Evolutionary conservation across 2,113 vertebrate species (phyloP), one percentile per base, ranked within the genome.

Genomic region (Tor tambroides): DNA sequence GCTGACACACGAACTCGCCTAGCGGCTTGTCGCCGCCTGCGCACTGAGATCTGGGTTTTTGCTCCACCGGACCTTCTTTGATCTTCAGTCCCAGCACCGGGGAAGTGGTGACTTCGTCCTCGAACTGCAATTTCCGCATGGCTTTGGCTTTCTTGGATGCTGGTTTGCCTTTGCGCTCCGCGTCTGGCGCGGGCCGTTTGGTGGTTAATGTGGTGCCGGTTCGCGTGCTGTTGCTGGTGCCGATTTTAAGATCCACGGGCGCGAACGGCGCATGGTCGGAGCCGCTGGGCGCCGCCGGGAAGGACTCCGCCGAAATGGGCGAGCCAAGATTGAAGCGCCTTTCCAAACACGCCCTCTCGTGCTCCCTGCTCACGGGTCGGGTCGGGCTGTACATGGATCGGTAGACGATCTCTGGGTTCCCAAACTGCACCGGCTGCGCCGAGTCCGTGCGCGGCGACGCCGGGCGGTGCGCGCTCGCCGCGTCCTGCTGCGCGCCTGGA

Each of bases 91-190:
- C 97, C 83, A 98, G 94, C 63, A 99, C 97, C 0, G 98, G 98
- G 11, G 97, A 98, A 1, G 97, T 98, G 91, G 97, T 98, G 92
- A 98, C 96, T 88, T 98, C 96, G 86, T 98, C 97, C 90, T 97
- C 96, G 90, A 97, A 97, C 88, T 96, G 96, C 90, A 97, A 92
- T 91, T 96, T 97, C 88, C 97, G 95, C 90, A 96, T 96, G 4
- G 96, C 95, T 94, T 98, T 98, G 93, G 94, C 94, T 91, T 96
- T 97, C 91, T 97, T 96, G 81, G 95, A 91, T 6, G 95, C 89
- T 0, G 95, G 89, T 80, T 94, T 94, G 83, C 86, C 77, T 80
- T 93, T 94, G 54, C 93, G 94, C 87, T 95, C 94, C 11, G 89
- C 21, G 84, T 93, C 91, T 3, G 88, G 41, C 3, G 92, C 90